phyloP scores from a whole-genome alignment of 2,113 vertebrate species.

The Abramis brama region DNA sequence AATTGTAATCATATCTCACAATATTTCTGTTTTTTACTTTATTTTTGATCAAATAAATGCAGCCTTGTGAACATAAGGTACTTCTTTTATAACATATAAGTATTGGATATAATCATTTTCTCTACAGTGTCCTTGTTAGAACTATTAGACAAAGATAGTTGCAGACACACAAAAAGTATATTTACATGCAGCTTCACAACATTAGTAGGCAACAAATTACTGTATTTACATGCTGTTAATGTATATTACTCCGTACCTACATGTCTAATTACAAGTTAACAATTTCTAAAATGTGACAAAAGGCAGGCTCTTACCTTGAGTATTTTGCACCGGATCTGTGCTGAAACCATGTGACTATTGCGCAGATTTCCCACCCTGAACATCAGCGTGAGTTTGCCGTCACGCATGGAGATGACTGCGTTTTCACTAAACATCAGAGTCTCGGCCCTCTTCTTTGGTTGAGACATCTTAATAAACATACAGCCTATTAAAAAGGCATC shows the following conservation, averaged over 20 bases:
- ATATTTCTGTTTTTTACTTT: too few species aligned
- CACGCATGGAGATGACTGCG: conserved; percentile 95
- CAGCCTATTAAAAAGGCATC: conserved; percentile 98
- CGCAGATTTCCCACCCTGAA: conserved; percentile 98
- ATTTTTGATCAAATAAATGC: too few species aligned
- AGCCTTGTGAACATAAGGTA: too few species aligned
- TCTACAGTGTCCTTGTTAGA: not conserved
- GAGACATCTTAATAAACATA: conserved; percentile 99
- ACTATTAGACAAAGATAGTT: not conserved
- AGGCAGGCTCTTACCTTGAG: conserved; percentile 88
- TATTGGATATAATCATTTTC: not conserved
- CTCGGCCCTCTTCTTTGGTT: conserved; percentile 98
- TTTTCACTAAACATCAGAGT: conserved; percentile 98
- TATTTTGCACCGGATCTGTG: conserved; percentile 98
- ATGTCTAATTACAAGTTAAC: not conserved
- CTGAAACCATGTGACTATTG: conserved; percentile 99
- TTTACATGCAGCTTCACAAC: too few species aligned
- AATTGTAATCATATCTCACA: too few species aligned
- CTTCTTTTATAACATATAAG: not conserved
- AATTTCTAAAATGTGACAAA: not conserved
- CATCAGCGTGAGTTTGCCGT: conserved; percentile 98
- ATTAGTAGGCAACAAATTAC: too few species aligned
- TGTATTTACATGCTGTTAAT: not conserved
- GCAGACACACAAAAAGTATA: too few species aligned
- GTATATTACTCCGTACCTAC: not conserved